Conservation (phyloP, 2,797 vertebrate species). For the Loris lydekkerianus region DNA sequence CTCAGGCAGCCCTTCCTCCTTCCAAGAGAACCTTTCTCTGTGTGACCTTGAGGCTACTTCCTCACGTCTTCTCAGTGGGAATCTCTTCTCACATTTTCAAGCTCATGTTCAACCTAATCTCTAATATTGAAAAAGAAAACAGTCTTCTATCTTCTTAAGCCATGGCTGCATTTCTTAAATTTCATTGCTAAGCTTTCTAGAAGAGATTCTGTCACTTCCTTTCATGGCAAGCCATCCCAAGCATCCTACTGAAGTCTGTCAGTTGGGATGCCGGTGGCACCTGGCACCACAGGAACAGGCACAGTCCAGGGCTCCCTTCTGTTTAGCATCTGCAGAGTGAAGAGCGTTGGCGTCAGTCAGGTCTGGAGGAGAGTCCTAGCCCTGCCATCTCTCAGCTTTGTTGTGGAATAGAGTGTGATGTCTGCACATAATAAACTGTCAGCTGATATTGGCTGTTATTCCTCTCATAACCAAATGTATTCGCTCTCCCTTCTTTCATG, state of each 20-base stretch:
- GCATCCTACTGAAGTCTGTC: background rate
- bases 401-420: background rate
- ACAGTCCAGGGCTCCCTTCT: background rate
- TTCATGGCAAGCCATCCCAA: background rate
- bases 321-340: background rate
- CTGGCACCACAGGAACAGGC: background rate
- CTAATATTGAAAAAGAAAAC: background rate
- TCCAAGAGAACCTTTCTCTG: background rate
- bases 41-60: background rate
- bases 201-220: constrained; percentile 3
- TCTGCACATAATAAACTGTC: background rate
- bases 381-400: background rate
- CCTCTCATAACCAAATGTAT: background rate
- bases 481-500: background rate
- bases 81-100: constrained; percentile 12
- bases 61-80: background rate
- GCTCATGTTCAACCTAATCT: background rate
- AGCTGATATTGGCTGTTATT: background rate
- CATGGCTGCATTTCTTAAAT: background rate
- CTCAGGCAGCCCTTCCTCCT: background rate
- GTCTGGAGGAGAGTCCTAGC: background rate
- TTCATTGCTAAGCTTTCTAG: background rate
- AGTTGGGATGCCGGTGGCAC: background rate
- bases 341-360: background rate
- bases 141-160: background rate